A percentile compares a stretch with the other conserved stretches of the same genome.
These are phyloP conservation scores for Xestia xanthographa DNA, from an alignment of 2,888 invertebrate genomes.

Conservation along the genomic window DNA sequence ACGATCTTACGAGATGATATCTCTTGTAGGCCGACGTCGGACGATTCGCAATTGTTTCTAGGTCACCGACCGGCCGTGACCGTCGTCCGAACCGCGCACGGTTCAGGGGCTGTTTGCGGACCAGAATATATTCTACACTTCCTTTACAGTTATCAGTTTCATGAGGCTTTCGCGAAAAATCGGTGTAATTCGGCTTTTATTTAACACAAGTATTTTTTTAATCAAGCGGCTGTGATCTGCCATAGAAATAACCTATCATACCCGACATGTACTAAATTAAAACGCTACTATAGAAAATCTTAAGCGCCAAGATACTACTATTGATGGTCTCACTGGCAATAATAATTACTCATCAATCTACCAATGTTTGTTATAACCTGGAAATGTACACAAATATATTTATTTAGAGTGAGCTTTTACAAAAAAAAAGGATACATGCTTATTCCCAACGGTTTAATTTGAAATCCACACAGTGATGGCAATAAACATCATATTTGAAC, in stretches of 20 bases:
- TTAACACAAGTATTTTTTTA: background rate
- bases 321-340: background rate
- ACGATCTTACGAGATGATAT: background rate
- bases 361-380: background rate
- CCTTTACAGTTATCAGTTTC: background rate
- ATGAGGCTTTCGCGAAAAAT: background rate
- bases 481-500: too few relatives aligned
- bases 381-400: background rate
- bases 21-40: background rate
- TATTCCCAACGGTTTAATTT: too few relatives aligned
- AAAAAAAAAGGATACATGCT: background rate
- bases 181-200: background rate
- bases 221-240: background rate
- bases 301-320: background rate
- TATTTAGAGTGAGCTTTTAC: background rate
- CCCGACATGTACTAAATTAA: background rate
- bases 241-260: background rate
- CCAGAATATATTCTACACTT: background rate
- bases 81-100: background rate
- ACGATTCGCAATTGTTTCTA: background rate
- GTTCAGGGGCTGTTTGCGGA: background rate
- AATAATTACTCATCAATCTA: background rate
- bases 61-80: conserved; percentile 37
- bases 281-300: background rate
- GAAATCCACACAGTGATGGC: too few relatives aligned